Base-by-base conservation (phyloP, 2,113 vertebrate genomes). In the Psammodynastes pulverulentus region DNA sequence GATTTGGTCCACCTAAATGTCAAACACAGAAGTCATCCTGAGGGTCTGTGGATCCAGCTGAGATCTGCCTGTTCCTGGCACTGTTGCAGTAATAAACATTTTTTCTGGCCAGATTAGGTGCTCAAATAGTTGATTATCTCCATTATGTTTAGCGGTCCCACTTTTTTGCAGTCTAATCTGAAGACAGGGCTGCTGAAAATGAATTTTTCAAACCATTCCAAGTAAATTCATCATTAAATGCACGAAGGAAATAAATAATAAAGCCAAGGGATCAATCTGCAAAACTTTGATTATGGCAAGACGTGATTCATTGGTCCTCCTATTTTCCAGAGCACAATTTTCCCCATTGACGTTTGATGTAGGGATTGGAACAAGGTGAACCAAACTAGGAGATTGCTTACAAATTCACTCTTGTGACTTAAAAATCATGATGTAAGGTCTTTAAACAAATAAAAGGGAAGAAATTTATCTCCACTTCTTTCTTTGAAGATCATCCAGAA, bases 361-460 rank as follows among this genome's bases (percentile, higher is more conserved):
- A 51, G 23, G 94, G 94, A 91, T 91, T 24, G 94, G 34, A 91
- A 93, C 84, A 91, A n/a, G 5, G n/a, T 39, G n/a, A 93, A 91
- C 53, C 54, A 91, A 29, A 87, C 52, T 88, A 89, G 49, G 53
- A 1, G 43, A 4, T 62, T 86, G 92, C 23, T 95, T 91, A 92
- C 54, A 95, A 92, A 92, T 23, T 7, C 5, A 88, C 43, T 90
- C 53, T 93, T 85, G 45, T 90, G 5, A 88, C 53, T 93, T 89
- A 54, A 84, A 86, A 87, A 52, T 94, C 84, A 48, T 8, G 87
- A 43, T 0, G 84, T n/a, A 93, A n/a, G 3, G 5, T 94, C 51
- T 79, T 29, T 45, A 94, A 3, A 62, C 3, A 87, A 67, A 26
- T 85, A 52, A 95, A 89, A 1, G 89, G 49, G 84, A 89, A 1